Conservation (phyloP, 2,888 invertebrate genomes). For the Hypselothyrea guttata region DNA sequence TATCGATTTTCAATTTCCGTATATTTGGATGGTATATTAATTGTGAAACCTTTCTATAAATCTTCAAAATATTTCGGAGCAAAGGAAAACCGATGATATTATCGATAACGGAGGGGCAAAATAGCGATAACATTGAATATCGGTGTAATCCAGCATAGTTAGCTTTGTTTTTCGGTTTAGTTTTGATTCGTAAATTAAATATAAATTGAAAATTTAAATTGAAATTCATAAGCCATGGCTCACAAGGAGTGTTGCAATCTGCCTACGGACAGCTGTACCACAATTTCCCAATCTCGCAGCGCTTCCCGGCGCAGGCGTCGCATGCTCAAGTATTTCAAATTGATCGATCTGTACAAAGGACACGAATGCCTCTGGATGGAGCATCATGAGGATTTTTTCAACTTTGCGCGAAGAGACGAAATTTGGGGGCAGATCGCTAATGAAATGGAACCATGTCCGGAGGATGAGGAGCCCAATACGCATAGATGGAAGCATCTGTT, state of each 20-base stretch:
- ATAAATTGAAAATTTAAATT: background rate
- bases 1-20: too few relatives aligned
- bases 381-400: slow-evolving; percentile 47
- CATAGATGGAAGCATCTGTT: slow-evolving; percentile 42
- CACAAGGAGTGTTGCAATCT: too few relatives aligned
- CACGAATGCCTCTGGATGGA: slow-evolving; percentile 61
- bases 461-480: background rate
- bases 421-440: slow-evolving; percentile 53
- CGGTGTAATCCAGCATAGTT: too few relatives aligned
- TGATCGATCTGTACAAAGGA: slow-evolving; percentile 49
- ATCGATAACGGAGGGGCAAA: too few relatives aligned
- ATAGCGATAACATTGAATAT: too few relatives aligned
- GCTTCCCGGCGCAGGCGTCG: background rate
- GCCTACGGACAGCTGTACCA: background rate
- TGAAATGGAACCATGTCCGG: slow-evolving; percentile 23
- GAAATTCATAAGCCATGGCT: background rate
- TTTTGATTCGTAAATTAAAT: too few relatives aligned
- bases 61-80: too few relatives aligned
- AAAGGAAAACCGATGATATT: too few relatives aligned
- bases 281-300: background rate
- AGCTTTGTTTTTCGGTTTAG: too few relatives aligned
- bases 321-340: slow-evolving; percentile 23
- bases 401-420: slow-evolving; percentile 36
- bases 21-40: too few relatives aligned
- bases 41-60: too few relatives aligned